Conservation (phyloP, 1,140 invertebrate species). For the Hycleus phaleratus region DNA sequence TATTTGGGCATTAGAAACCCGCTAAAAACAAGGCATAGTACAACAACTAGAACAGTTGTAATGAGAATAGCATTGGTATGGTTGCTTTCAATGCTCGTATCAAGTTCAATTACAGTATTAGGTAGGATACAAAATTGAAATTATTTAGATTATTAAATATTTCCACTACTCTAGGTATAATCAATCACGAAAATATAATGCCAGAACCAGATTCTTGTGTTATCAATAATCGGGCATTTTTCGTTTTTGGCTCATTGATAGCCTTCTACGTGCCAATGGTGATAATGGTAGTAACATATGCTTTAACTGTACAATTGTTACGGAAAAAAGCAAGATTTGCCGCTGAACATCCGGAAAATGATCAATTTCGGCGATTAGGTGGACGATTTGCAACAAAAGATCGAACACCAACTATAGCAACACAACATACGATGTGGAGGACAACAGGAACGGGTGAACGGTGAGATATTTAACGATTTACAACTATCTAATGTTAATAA, state of each 20-base stretch:
- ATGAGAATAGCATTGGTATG: slow-evolving; percentile 80
- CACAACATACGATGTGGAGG: slow-evolving; percentile 41
- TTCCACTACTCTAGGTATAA: slow-evolving; percentile 49
- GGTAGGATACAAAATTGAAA: slow-evolving; percentile 47
- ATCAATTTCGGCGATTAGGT: slow-evolving; percentile 51
- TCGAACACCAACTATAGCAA: slow-evolving; percentile 39
- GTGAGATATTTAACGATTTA: slow-evolving; percentile 11
- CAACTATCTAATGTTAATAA: neutral
- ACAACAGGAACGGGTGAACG: slow-evolving; percentile 40
- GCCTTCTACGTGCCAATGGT: slow-evolving; percentile 91
- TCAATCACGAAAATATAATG: slow-evolving; percentile 69
- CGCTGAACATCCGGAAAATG: slow-evolving; percentile 52
- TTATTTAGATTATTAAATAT: neutral
- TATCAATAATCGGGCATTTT: slow-evolving; percentile 81
- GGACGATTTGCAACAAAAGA: slow-evolving; percentile 52
- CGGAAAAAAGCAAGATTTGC: slow-evolving; percentile 63
- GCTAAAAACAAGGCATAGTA: slow-evolving; percentile 67
- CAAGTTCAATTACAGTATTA: slow-evolving; percentile 78
- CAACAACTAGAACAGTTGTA: slow-evolving; percentile 67
- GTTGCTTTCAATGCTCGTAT: slow-evolving; percentile 78
- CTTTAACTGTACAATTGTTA: slow-evolving; percentile 77
- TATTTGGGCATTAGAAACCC: slow-evolving; percentile 89
- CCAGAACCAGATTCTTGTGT: slow-evolving; percentile 64
- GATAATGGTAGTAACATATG: slow-evolving; percentile 85
- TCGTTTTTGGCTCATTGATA: slow-evolving; percentile 80